Evolutionary conservation across 2,888 invertebrate genomes (phyloP), one percentile per base, ranked within the genome.

Genomic region (Synanthedon myopaeformis): DNA sequence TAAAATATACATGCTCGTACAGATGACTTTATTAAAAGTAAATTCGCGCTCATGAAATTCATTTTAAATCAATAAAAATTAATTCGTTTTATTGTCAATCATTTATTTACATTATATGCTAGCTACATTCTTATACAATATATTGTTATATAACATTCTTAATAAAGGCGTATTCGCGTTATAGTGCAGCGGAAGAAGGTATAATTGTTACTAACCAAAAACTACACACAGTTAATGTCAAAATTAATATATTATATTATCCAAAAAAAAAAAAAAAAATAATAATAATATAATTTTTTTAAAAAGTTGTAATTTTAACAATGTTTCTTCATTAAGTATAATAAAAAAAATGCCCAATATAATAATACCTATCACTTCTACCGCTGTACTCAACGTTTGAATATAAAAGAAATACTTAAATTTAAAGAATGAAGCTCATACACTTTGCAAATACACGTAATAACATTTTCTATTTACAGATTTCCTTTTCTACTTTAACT

Each of bases 21-120:
- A 17, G 23, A 23, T n/a, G n/a, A 17, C 17, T 23, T 23, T 10
- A 35, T 35, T 35, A 8, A 10, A 23, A 23, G 5, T 23, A 1
- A 23, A 23, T 23, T 23, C 23, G 23, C 23, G 5, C 23, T 23
- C 5, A 23, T 23, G 23, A 23, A 35, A 10, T 35, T 35, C 2
- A 35, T 35, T 35, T 35, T 35, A 35, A 35, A 35, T 35, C 35
- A 35, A 35, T 35, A 6, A 10, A 10, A 1, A 5, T 8, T 35
- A n/a, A 35, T 35, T 35, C 10, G 10, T 35, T 82, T 83, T 84
- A 85, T 85, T 85, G 84, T 85, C 85, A 85, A 85, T 83, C 77
- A 74, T 82, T 79, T 84, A 85, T 85, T 82, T 83, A 85, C 82
- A 85, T 62, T 79, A 82, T 80, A 82, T 69, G 69, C 67, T 75